phyloP scores from a whole-genome alignment of 2,113 vertebrate genomes.

The Hippocampus comes region DNA sequence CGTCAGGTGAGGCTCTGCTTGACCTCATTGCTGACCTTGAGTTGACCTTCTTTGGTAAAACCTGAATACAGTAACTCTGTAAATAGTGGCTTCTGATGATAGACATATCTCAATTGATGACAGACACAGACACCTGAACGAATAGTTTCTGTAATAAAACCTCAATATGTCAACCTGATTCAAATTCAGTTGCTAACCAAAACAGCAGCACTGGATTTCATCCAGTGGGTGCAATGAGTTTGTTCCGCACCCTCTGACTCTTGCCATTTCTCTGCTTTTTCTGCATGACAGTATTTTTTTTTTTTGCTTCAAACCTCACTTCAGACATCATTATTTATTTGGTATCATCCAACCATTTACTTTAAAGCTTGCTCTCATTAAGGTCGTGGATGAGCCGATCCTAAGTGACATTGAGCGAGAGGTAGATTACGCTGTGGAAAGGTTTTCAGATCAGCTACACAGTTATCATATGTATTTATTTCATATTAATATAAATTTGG shows the following conservation, averaged over 20 bases:
- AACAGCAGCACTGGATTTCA: not conserved
- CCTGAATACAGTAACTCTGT: not conserved
- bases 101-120: not conserved
- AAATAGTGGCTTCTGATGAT: not conserved
- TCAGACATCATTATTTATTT: not conserved
- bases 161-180: not conserved
- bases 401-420: too few relatives aligned
- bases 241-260: not conserved
- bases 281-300: not conserved
- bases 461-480: too few relatives aligned
- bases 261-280: not conserved
- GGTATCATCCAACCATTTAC: not conserved
- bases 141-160: not conserved
- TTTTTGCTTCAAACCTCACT: not conserved
- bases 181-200: not conserved
- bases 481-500: too few relatives aligned
- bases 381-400: not conserved
- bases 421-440: too few relatives aligned
- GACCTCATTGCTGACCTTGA: conserved; percentile 61
- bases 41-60: conserved; percentile 36
- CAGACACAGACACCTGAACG: not conserved
- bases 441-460: too few relatives aligned
- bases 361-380: not conserved
- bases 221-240: not conserved
- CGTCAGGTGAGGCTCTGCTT: conserved; percentile 47